Percentiles rank a stretch among this genome's conserved stretches.
Evolutionary conservation across 2,113 vertebrate genomes (phyloP).

Genomic region (Eonycteris spelaea): DNA sequence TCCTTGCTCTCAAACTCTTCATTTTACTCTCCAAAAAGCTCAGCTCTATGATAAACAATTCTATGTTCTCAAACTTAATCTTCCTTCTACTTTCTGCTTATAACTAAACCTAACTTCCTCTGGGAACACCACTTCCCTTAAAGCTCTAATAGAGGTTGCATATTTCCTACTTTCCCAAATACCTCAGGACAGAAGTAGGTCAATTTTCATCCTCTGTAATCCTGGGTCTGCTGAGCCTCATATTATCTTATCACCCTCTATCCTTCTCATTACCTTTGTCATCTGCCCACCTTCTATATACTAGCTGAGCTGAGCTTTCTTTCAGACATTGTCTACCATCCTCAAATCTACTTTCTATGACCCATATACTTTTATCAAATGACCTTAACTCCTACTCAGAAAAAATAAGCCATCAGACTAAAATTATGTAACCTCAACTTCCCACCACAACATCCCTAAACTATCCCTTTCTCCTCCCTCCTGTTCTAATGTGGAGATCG

Average conservation of each 20-base stretch:
- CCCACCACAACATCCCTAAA: background rate
- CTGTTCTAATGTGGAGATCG: background rate
- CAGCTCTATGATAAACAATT: background rate
- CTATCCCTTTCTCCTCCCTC: background rate
- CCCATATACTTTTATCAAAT: background rate
- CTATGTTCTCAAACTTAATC: background rate
- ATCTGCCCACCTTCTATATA: background rate
- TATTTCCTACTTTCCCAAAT: background rate
- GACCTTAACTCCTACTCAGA: background rate
- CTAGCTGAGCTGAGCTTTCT: background rate
- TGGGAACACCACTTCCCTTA: background rate
- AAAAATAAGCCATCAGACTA: background rate
- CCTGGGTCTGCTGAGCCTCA: background rate
- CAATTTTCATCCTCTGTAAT: background rate
- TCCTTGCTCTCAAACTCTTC: background rate
- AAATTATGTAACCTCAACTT: background rate
- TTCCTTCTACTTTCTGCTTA: background rate
- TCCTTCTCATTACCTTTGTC: background rate
- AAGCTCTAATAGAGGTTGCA: background rate
- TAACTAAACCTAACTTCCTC: background rate
- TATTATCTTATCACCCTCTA: background rate
- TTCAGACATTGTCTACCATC: background rate
- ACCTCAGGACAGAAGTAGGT: background rate
- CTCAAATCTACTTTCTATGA: background rate
- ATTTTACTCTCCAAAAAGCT: background rate